Base-by-base conservation (phyloP, 2,888 invertebrate genomes). In the Watsonalla cultraria region DNA sequence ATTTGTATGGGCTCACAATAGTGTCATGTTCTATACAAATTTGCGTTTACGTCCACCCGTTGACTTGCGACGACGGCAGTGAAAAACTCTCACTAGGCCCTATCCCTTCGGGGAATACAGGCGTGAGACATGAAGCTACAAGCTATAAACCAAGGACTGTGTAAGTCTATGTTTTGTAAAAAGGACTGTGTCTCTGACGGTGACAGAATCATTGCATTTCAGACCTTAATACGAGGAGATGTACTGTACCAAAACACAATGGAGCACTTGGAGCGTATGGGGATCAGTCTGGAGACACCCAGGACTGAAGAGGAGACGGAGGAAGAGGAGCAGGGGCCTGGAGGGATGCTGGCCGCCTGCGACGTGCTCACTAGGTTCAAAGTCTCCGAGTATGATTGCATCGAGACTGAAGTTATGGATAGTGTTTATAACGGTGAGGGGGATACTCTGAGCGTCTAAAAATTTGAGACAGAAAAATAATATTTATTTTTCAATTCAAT, bases 331-430 rank as follows among this genome's bases (percentile, higher is more conserved):
- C 68, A 67, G 34, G 42, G 58, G 0, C 13, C 73, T 0, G 53
- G 68, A 0, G 86, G 85, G 0, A 79, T 74, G 0, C 65, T 90
- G 5, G 87, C 88, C 0, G 86, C 90, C 0, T 84, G 77, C 0
- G 88, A 89, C 51, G 87, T 90, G 0, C 59, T 89, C 46, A 82
- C 69, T 51, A 76, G 80, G 58, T 89, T 89, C 62, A 78, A 72
- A 48, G 71, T 89, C 0, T 76, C 86, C 0, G 86, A 89, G 2
- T 79, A 75, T 14, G 90, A 90, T 54, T 86, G 86, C 45, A 84
- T 90, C 0, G 90, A 90, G 61, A 84, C 88, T 7, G 89, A 90
- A 4, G 82, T 90, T 0, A 60, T 76, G 65, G 90, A 90, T 24
- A 81, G 82, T 49, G 63, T 73, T 5, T 83, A 62, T 42, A 80